Base-by-base conservation (phyloP, 2,888 invertebrate species). In the Aphrophora alni region DNA sequence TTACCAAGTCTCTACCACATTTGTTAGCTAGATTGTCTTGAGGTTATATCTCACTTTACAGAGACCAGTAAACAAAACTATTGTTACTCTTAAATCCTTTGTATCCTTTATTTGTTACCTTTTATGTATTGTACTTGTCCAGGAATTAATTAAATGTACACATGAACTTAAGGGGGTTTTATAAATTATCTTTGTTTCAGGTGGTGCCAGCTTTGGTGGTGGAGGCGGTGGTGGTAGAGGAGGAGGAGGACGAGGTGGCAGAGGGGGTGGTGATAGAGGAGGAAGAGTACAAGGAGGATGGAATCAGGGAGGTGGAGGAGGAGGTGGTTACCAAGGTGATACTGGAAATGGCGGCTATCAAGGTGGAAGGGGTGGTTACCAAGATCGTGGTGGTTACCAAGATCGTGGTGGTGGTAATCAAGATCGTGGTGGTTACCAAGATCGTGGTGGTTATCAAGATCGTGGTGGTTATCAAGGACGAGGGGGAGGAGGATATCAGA, bases 251-350 rank as follows among this genome's bases (percentile, higher is more conserved):
- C 85, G 86, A 85, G 70, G 86, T 84, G 73, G 84, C 83, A 59
- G 84, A 82, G 85, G 86, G 21, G 85, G 85, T 78, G 85, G 85
- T 76, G 86, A 87, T 70, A 85, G 87, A 33, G 87, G 88, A 68
- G 87, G 87, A 28, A 86, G 88, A 83, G 89, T 88, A 81, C 88
- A 89, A 83, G 88, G 89, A 28, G 88, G 88, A 81, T 89, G 89
- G 87, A 88, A 87, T 84, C 88, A 87, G 82, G 87, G 88, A 75
- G 87, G 86, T 71, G 86, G 87, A 80, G 84, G 87, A 28, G 85
- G 85, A 38, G 78, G 87, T 78, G 82, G 82, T 38, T 78, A 81
- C 59, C 77, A 82, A 21, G 82, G 84, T 12, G 83, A 84, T 14
- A 71, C 78, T 28, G 79, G 81, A 27, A 59, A 71, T 72, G 38